Conservation (phyloP, 2,888 invertebrate species). For the Liodrosophila aerea region DNA sequence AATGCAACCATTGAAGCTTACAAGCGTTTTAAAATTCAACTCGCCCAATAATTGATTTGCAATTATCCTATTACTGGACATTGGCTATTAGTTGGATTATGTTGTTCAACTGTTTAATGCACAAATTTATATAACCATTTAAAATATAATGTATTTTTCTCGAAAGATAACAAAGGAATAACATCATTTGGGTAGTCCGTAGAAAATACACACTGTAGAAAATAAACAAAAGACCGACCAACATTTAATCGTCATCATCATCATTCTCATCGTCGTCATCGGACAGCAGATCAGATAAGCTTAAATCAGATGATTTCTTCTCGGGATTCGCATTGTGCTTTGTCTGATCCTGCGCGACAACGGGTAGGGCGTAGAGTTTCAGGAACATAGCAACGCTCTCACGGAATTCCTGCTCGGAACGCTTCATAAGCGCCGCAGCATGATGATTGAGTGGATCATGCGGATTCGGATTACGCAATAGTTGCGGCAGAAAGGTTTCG, state of each 20-base stretch:
- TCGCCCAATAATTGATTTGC: no score
- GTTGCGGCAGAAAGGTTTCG: constrained; percentile 63
- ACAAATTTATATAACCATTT: no score
- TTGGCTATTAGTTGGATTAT: no score
- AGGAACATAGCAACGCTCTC: constrained; percentile 51
- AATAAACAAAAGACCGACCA: constrained; percentile 48
- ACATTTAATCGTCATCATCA: constrained; percentile 49
- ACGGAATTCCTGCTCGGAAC: constrained; percentile 53
- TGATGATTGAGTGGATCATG: constrained; percentile 58
- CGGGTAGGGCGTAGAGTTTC: constrained; percentile 55
- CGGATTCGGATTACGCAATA: constrained; percentile 62
- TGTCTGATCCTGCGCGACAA: constrained; percentile 15
- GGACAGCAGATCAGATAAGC: constrained; percentile 55
- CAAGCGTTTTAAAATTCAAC: no score
- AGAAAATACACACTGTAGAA: constrained; percentile 33
- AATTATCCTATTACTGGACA: no score
- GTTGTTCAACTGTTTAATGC: no score
- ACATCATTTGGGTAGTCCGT: constrained; percentile 28
- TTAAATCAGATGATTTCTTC: constrained; percentile 57
- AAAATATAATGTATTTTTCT: no score
- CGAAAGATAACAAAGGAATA: constrained; percentile 5
- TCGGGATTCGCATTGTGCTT: constrained; percentile 33
- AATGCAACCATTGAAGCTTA: no score
- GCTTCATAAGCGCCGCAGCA: constrained; percentile 55
- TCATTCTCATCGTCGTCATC: constrained; percentile 46